Evolutionary conservation across 2,888 invertebrate genomes (phyloP).

Genomic region (Punctoribates punctum): DNA sequence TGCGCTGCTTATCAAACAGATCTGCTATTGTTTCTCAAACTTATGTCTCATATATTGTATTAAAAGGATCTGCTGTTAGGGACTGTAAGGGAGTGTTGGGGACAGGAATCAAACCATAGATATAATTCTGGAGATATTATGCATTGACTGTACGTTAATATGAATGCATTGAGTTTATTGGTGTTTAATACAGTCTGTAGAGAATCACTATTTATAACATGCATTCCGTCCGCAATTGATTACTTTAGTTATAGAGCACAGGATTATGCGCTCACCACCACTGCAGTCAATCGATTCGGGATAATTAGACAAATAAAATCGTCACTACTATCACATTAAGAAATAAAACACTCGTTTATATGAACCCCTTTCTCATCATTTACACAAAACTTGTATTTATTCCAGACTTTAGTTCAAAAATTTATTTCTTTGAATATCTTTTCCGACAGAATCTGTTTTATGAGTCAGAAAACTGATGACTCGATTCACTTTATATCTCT

Average conservation of each 20-base stretch:
- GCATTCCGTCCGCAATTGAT: slow-evolving; percentile 19
- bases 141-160: slow-evolving; percentile 6
- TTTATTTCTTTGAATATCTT: slow-evolving; percentile 11
- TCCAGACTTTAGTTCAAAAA: neutral
- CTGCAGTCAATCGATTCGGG: slow-evolving; percentile 25
- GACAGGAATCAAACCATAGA: neutral
- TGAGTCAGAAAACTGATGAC: slow-evolving; percentile 2
- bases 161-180: slow-evolving; percentile 8
- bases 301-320: slow-evolving; percentile 30
- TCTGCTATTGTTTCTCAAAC: neutral
- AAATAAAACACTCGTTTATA: slow-evolving; percentile 19
- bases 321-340: slow-evolving; percentile 19
- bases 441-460: neutral
- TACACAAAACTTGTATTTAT: neutral
- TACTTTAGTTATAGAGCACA: slow-evolving; percentile 8
- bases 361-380: neutral
- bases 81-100: no score
- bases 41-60: neutral
- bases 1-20: neutral
- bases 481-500: neutral
- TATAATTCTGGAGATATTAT: neutral
- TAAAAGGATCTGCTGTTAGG: neutral
- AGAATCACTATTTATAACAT: slow-evolving; percentile 11
- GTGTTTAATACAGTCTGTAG: slow-evolving; percentile 1
- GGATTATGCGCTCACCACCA: slow-evolving; percentile 29